Conservation (phyloP, 2,888 invertebrate species). For the Campopleginae sp. region DNA sequence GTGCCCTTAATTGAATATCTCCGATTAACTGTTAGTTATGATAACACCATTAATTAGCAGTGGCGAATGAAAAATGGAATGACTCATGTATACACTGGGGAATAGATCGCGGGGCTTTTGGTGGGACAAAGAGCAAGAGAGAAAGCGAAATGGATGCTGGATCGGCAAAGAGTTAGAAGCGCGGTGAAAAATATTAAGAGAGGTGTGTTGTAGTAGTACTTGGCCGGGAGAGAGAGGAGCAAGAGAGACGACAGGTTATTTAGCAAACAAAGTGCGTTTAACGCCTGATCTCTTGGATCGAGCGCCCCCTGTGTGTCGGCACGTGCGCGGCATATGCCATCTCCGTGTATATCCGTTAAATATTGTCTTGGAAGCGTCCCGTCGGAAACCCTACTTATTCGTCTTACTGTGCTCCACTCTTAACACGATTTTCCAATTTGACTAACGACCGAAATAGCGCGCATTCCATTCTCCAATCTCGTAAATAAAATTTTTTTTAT, state of each 20-base stretch:
- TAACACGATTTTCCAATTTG: slow-evolving; percentile 21
- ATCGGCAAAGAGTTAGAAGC: slow-evolving; percentile 49
- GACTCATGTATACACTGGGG: slow-evolving; percentile 24
- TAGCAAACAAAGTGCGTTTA: slow-evolving; percentile 83
- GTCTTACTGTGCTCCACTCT: neutral
- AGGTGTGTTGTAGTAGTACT: slow-evolving; percentile 35
- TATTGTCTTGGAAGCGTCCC: slow-evolving; percentile 83
- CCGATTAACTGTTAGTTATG: neutral
- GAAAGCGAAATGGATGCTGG: slow-evolving; percentile 48
- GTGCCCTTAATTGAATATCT: neutral
- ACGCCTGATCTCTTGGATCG: slow-evolving; percentile 70
- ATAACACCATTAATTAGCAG: neutral
- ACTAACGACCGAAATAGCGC: slow-evolving; percentile 12
- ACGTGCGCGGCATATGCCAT: slow-evolving; percentile 83
- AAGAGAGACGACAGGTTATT: slow-evolving; percentile 78
- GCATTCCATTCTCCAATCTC: slow-evolving; percentile 5
- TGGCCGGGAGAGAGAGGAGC: slow-evolving; percentile 23
- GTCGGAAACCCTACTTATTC: slow-evolving; percentile 79
- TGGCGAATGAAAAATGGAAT: neutral
- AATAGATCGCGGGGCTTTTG: slow-evolving; percentile 28
- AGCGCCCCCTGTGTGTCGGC: slow-evolving; percentile 74
- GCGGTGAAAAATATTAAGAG: slow-evolving; percentile 44
- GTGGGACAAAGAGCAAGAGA: slow-evolving; percentile 40
- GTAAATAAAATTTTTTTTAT: neutral
- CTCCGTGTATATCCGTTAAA: slow-evolving; percentile 79